phyloP scores from a whole-genome alignment of 2,888 invertebrate species.

The Ceriagrion tenellum region DNA sequence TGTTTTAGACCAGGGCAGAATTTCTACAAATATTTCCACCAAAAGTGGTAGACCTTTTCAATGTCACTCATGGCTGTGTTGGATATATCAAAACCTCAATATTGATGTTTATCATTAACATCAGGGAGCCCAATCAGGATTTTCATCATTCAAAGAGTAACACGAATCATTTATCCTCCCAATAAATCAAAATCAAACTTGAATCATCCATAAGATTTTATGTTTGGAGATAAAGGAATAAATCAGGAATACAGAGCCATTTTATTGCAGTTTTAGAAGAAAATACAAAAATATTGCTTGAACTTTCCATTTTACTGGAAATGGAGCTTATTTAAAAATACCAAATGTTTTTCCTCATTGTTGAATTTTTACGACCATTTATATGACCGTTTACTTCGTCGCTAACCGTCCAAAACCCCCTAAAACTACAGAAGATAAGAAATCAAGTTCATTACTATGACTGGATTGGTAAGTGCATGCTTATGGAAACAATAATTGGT shows the following conservation, averaged over 20 bases:
- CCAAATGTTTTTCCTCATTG: slow-evolving; percentile 37
- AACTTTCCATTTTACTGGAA: slow-evolving; percentile 11
- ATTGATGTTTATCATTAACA: not conserved
- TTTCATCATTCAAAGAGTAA: not conserved
- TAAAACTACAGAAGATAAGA: not conserved
- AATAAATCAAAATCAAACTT: not conserved
- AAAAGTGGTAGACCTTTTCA: not conserved
- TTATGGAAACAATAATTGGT: not conserved
- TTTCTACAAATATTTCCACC: not conserved
- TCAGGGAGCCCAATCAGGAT: not conserved
- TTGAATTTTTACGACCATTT: slow-evolving; percentile 37
- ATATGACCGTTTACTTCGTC: slow-evolving; percentile 47
- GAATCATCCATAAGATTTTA: not conserved
- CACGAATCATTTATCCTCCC: not conserved
- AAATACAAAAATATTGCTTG: not conserved
- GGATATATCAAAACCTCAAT: slow-evolving; percentile 41
- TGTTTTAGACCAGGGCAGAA: not conserved
- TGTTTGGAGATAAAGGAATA: not conserved
- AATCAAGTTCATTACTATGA: not conserved
- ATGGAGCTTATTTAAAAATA: slow-evolving; percentile 52
- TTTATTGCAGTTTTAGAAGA: not conserved
- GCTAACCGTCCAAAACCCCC: slow-evolving; percentile 53
- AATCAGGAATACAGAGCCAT: not conserved
- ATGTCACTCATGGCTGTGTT: slow-evolving; percentile 49
- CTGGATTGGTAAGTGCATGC: not conserved